phyloP scores from a whole-genome alignment of 2,797 vertebrate species.

The Myotis vivesi region DNA sequence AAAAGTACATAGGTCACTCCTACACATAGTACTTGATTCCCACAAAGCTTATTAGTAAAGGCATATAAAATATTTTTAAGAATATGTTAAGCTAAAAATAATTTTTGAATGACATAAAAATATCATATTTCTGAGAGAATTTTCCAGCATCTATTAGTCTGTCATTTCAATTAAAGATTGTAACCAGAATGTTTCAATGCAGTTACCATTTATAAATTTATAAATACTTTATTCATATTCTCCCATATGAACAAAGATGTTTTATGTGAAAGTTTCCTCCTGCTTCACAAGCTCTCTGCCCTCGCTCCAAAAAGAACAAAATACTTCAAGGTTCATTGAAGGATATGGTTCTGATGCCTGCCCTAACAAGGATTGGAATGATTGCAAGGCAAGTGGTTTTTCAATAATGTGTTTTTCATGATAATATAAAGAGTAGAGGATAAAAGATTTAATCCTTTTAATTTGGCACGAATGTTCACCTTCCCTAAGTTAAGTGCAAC shows the following conservation, averaged over 20 bases:
- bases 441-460: constrained; percentile 31
- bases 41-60: constrained; percentile 33
- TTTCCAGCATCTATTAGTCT: constrained; percentile 18
- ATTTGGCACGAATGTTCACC: constrained; percentile 34
- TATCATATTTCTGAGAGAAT: constrained; percentile 28
- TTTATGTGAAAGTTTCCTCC: constrained; percentile 59
- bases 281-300: constrained; percentile 47
- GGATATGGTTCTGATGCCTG: constrained; percentile 56
- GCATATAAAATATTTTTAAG: constrained; percentile 29
- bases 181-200: constrained; percentile 37
- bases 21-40: constrained; percentile 19
- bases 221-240: constrained; percentile 66
- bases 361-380: constrained; percentile 50
- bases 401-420: constrained; percentile 49
- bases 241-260: constrained; percentile 57
- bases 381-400: constrained; percentile 50
- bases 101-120: constrained; percentile 23
- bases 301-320: constrained; percentile 64
- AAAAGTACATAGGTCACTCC: not conserved
- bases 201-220: constrained; percentile 57
- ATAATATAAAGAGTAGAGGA: constrained; percentile 46
- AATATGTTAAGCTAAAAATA: constrained; percentile 24
- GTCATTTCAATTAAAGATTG: constrained; percentile 53
- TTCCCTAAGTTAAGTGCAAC: constrained; percentile 4
- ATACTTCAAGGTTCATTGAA: constrained; percentile 69